Percentiles rank a stretch among this genome's conserved stretches.
phyloP scores from a whole-genome alignment of 2,888 invertebrate species.

The Cataglyphis cursor region DNA sequence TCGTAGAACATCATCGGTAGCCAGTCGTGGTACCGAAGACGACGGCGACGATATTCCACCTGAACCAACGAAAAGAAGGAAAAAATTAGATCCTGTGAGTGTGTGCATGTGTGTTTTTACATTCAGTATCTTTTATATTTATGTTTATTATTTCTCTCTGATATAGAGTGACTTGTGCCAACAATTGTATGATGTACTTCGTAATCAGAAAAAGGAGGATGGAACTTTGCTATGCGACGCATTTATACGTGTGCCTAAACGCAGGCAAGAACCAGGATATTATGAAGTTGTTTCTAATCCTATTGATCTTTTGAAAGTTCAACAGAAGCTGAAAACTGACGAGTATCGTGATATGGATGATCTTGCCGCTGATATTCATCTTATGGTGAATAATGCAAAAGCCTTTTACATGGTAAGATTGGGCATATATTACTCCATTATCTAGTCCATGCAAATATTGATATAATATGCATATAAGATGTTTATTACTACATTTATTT shows the following conservation, averaged over 20 bases:
- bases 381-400: conserved; percentile 97
- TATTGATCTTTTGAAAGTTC: conserved; percentile 97
- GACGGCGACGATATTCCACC: conserved; percentile 91
- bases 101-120: neutral
- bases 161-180: conserved; percentile 94
- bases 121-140: neutral
- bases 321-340: conserved; percentile 98
- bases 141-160: neutral
- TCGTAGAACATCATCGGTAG: conserved; percentile 94
- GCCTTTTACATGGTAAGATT: conserved; percentile 93
- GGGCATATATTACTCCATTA: conserved; percentile 16
- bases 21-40: conserved; percentile 91
- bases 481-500: conserved; percentile 9
- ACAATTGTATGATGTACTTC: conserved; percentile 96
- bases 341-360: conserved; percentile 98
- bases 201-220: conserved; percentile 97
- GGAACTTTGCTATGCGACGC: conserved; percentile 96
- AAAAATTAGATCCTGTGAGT: conserved; percentile 92
- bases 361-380: conserved; percentile 95
- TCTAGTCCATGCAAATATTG: neutral
- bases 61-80: conserved; percentile 88
- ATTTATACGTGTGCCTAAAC: conserved; percentile 97
- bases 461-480: neutral
- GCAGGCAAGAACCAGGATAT: conserved; percentile 96
- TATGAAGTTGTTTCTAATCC: conserved; percentile 97